Evolutionary conservation across 1,140 invertebrate species (phyloP), one percentile per base, ranked within the genome.

Genomic region (Sycophaga agraensis): DNA sequence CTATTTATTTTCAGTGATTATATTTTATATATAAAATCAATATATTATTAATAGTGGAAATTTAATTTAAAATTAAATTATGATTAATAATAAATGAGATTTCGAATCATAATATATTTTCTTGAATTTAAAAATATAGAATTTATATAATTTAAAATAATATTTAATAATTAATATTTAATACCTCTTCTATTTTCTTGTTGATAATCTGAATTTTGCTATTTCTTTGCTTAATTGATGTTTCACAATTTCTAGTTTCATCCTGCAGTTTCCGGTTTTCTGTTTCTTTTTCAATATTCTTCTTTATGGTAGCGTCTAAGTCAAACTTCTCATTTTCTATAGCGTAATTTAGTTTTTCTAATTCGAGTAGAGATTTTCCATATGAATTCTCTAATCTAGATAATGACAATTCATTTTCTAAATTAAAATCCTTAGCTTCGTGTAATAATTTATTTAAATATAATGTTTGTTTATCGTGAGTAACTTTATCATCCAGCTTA

Each of bases 401-500:
- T 50, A 88, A 69, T n/a, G 81, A 74, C 43, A 88, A 77, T 78
- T 91, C 88, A 68, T 79, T 65, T 55, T 73, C 70, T 16, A 80
- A 71, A 14, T 79, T 75, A n/a, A 65, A 58, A 34, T 82, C 73
- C 50, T 82, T 82, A 0, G 71, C 55, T 28, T 82, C 78, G 22
- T 78, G 72, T 14, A 85, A 66, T n/a, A 80, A 58, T 69, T 83
- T 83, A 28, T 82, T 78, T 11, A 84, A 68, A 67, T 78, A 68
- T 43, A 62, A 62, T 2, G 73, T 59, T 0, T 84, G 83, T 71
- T 89, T 89, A 64, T 91, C 85, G 28, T 87, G 85, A 5, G 85
- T 78, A n/a, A 88, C 66, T 67, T 88, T 87, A 14, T 89, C 87
- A 68, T 90, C 86, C 0, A 90, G 75, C 50, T 85, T 82, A 39